A percentile compares a stretch with the other conserved stretches of the same genome.
These are phyloP conservation scores for Beaufortia kweichowensis DNA, from an alignment of 2,113 vertebrate species.

Conservation along the genomic window DNA sequence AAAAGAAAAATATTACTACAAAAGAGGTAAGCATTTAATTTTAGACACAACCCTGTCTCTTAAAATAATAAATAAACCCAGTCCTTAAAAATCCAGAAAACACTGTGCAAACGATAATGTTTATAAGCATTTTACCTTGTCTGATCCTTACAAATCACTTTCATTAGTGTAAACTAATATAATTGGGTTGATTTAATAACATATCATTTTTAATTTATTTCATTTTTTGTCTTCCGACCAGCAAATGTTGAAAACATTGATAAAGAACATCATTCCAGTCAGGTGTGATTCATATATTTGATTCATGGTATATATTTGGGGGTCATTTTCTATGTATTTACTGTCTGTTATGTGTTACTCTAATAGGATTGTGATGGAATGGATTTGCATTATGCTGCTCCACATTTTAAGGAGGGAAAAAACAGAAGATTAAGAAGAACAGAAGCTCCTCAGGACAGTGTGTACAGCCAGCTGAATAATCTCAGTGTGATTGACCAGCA, in stretches of 20 bases:
- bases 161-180: too few relatives aligned
- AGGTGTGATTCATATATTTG: not conserved
- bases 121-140: too few relatives aligned
- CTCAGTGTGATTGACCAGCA: not conserved
- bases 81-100: too few relatives aligned
- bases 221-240: not conserved
- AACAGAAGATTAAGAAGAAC: not conserved
- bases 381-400: not conserved
- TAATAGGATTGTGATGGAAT: not conserved
- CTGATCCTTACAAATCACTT: too few relatives aligned
- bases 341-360: not conserved
- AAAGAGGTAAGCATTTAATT: constrained; percentile 14
- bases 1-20: constrained; percentile 14
- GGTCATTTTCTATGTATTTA: not conserved
- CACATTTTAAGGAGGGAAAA: not conserved
- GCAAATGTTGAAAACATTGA: not conserved
- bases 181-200: too few relatives aligned
- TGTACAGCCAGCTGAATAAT: not conserved
- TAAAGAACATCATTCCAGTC: not conserved
- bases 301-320: not conserved
- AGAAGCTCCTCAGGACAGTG: not conserved
- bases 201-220: too few relatives aligned
- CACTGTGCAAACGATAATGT: too few relatives aligned
- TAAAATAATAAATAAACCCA: too few relatives aligned
- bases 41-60: not conserved